Evolutionary conservation across 2,113 vertebrate genomes (phyloP).

Genomic region (Chauna torquata): DNA sequence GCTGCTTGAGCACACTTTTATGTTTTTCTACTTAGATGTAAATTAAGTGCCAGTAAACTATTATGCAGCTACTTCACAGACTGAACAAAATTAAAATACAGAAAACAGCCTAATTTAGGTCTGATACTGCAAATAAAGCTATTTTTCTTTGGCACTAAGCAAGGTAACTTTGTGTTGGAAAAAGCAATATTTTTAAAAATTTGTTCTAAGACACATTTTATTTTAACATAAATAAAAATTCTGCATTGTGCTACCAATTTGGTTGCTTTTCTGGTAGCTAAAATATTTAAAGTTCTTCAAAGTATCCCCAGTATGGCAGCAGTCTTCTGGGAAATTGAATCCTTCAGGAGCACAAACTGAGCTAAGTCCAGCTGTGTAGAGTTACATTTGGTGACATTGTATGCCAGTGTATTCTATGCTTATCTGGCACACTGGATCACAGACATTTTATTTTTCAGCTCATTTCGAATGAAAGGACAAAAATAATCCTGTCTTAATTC

Average conservation of each 20-base stretch:
- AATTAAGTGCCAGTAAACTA: background rate
- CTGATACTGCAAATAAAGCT: background rate
- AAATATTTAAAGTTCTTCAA: background rate
- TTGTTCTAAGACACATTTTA: background rate
- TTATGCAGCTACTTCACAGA: background rate
- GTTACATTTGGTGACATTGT: background rate
- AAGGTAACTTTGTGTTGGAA: background rate
- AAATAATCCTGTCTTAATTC: background rate
- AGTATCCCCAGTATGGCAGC: background rate
- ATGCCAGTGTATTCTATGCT: background rate
- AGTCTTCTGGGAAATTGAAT: background rate
- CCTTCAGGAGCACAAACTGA: background rate
- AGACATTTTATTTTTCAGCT: background rate
- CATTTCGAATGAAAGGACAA: background rate
- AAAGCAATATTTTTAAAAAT: background rate
- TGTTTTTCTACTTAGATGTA: background rate
- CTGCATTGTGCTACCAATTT: fast-evolving
- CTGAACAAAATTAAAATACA: background rate
- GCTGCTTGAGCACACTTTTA: background rate
- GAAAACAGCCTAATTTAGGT: background rate
- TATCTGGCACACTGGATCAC: background rate
- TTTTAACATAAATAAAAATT: background rate
- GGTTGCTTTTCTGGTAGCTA: background rate
- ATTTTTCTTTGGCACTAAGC: background rate
- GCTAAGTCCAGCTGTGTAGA: background rate